Evolutionary conservation across 1,140 invertebrate species (phyloP), one percentile per base, ranked within the genome.

Genomic region (Nymphalis io): DNA sequence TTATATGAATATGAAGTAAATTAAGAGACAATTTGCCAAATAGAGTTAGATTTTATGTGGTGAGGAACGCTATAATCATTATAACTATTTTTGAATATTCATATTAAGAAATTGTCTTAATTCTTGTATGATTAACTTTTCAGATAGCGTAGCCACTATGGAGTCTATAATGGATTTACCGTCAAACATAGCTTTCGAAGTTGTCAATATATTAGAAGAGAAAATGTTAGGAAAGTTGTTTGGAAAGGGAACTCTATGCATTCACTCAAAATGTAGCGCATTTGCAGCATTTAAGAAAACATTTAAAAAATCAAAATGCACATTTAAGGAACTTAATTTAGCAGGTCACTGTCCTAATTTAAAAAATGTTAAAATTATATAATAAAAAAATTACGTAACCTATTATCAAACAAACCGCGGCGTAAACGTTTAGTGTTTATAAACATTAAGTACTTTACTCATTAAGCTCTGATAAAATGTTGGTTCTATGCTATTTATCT

Each of bases 231-330:
- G 84, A 11, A 86, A 89, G 74, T 60, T 87, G 61, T 88, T 79
- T 73, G 89, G 88, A 57, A 91, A 90, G 69, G 78, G 77, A 33
- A 89, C 89, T n/a, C 71, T 91, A 38, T 90, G 89, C 40, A 84
- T 88, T 16, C 80, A 62, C 42, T 60, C 78, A 5, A 91, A 90
- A 73, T 91, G 89, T 67, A 79, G 82, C 21, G 84, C 74, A 33
- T 84, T 90, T 53, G 75, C 73, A n/a, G 77, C 79, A 60, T 73
- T 76, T 18, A 87, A 88, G 60, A 91, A 89, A 75, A 76, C 42
- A 60, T 86, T 90, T 60, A 46, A 78, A 1, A 90, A 86, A 73
- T 73, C 74, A n/a, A 86, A 85, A 72, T 91, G 89, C 76, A 75
- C 74, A 21, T 68, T 70, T 16, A 90, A 90, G 75, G 85, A 85